Conservation (phyloP, 2,113 vertebrate genomes). For the Gnathonemus longibarbis region DNA sequence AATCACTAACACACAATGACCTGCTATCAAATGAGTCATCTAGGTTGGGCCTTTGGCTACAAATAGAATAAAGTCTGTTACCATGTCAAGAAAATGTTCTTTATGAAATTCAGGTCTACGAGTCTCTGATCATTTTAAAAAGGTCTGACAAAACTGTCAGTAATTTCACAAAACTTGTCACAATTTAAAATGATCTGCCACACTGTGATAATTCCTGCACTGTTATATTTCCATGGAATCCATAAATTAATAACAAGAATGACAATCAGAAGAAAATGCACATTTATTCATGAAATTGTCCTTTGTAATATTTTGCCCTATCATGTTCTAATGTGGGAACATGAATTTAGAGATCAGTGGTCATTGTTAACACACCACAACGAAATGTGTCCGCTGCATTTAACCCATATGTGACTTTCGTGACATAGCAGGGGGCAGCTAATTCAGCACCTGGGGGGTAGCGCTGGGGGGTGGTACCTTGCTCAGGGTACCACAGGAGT, state of each 20-base stretch:
- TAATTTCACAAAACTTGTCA: not conserved
- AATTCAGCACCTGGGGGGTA: too few species aligned
- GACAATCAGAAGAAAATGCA: not conserved
- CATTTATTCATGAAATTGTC: not conserved
- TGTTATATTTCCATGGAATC: not conserved
- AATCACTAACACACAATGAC: not conserved
- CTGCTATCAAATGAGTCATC: not conserved
- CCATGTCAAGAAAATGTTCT: not conserved
- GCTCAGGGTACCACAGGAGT: too few species aligned
- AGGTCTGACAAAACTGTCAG: not conserved
- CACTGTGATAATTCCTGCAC: not conserved
- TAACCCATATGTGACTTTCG: too few species aligned
- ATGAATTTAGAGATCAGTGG: too few species aligned
- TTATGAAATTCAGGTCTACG: not conserved
- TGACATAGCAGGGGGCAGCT: too few species aligned
- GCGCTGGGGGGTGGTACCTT: too few species aligned
- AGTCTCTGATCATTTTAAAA: not conserved
- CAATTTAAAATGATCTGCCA: not conserved
- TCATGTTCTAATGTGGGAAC: not conserved
- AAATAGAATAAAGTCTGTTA: not conserved
- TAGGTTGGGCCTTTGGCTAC: not conserved
- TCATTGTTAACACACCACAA: too few species aligned
- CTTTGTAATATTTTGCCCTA: not conserved
- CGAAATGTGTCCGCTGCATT: too few species aligned
- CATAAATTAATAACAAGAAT: not conserved